Base-by-base conservation (phyloP, 1,140 invertebrate genomes). In the Chironomus striatipennis region DNA sequence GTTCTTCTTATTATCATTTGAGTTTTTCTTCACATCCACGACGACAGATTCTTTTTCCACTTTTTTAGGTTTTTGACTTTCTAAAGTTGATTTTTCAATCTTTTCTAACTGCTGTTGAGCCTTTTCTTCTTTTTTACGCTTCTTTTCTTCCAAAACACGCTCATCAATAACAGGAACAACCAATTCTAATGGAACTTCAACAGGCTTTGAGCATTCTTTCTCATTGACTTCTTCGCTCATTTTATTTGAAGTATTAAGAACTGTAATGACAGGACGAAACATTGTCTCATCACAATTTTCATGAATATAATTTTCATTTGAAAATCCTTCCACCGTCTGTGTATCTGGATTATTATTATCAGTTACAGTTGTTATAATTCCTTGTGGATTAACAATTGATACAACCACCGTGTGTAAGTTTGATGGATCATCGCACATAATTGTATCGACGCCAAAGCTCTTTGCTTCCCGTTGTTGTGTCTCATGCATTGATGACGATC, bases 381-480 rank as follows among this genome's bases (percentile, higher is more conserved):
- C 90, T 79, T 88, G 78, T 42, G 90, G 90, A 85, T 90, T 90
- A 78, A 91, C 89, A 77, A 90, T 87, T 83, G 90, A 70, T 70
- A 70, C 65, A 8, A 70, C 65, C 6, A 70, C 65, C 7, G 65
- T 70, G 7, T 70, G 65, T 18, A 21, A 17, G 88, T 79, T 85
- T 85, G 79, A 88, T 84, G 77, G 4, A 5, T 57, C 47, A 57
- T 57, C 12, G 4, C 4, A n/a, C 12, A 57, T 47, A 5, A 47
- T 57, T 57, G 47, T 57, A 4, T 57, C 47, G 15, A n/a, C n/a
- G 24, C 24, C 24, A 34, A 34, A 57, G 12, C 47, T 57, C 47
- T 57, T 57, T 1, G 0, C 47, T n/a, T 57, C 47, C n/a, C n/a
- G 47, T 57, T 15, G 47, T n/a, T 57, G 47, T n/a, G n/a, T 57